Conservation (phyloP, 2,888 invertebrate species). For the Aleiodes alternator region DNA sequence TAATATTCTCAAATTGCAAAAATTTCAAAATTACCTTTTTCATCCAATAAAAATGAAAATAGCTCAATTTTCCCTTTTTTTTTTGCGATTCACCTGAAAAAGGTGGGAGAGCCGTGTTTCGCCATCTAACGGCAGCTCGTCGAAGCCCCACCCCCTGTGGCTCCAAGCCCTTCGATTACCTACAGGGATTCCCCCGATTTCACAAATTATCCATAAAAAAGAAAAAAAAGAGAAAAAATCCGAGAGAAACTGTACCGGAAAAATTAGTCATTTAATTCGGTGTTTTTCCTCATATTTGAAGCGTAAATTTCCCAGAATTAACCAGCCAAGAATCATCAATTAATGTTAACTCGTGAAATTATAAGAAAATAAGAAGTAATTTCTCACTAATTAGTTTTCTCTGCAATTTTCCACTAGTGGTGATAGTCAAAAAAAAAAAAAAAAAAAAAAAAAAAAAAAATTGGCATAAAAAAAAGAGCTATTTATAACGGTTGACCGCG, state of each 20-base stretch:
- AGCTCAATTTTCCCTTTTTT: too few species aligned
- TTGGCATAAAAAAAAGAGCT: neutral
- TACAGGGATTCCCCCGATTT: constrained; percentile 53
- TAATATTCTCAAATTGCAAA: neutral
- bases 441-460: neutral
- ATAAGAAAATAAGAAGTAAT: neutral
- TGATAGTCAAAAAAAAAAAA: constrained; percentile 2
- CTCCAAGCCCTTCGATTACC: constrained; percentile 55
- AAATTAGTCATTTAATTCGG: too few species aligned
- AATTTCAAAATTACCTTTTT: too few species aligned
- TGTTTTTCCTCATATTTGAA: neutral
- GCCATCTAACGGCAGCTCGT: constrained; percentile 61
- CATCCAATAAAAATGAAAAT: too few species aligned
- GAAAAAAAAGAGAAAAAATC: neutral
- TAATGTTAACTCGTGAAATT: neutral
- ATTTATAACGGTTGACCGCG: constrained; percentile 21
- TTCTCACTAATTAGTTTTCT: neutral
- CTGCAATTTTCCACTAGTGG: constrained; percentile 8
- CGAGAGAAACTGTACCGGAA: too few species aligned
- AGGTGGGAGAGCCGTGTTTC: constrained; percentile 37
- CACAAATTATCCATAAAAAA: neutral
- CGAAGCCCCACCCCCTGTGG: constrained; percentile 47
- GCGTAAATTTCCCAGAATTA: too few species aligned
- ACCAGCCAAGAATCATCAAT: neutral
- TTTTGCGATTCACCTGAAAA: too few species aligned